phyloP scores from a whole-genome alignment of 1,140 invertebrate species.

The Pectinophora gossypiella region DNA sequence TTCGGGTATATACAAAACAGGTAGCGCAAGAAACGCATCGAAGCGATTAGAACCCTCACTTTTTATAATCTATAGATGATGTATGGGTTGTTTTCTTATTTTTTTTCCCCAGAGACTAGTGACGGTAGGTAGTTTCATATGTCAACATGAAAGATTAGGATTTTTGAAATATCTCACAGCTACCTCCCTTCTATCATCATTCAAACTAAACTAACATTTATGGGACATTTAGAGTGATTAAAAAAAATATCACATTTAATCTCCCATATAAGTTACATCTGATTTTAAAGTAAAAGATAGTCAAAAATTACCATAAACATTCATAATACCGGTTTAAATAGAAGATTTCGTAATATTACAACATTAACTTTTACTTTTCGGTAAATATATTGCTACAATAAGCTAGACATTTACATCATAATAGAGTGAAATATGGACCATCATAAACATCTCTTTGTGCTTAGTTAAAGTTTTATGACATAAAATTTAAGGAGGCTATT shows the following conservation, averaged over 20 bases:
- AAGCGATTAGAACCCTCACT: constrained; percentile 38
- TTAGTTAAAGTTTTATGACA: constrained; percentile 47
- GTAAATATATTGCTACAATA: constrained; percentile 23
- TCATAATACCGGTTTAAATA: background rate
- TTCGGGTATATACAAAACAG: constrained; percentile 20
- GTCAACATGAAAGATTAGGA: constrained; percentile 17
- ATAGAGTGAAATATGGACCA: constrained; percentile 37
- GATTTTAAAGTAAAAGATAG: background rate
- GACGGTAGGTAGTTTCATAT: constrained; percentile 27
- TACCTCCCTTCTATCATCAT: background rate
- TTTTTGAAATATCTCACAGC: constrained; percentile 11
- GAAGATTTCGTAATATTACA: background rate
- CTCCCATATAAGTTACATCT: background rate
- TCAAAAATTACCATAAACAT: background rate
- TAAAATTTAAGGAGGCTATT: constrained; percentile 36
- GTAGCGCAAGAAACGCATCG: constrained; percentile 44
- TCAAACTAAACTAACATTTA: background rate
- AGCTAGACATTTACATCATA: constrained; percentile 19
- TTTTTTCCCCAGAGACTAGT: constrained; percentile 24
- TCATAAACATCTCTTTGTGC: constrained; percentile 40
- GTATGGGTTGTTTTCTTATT: constrained; percentile 35
- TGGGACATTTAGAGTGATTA: background rate
- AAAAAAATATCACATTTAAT: background rate
- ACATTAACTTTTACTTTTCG: constrained; percentile 18
- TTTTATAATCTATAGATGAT: constrained; percentile 44